Evolutionary conservation across 2,797 vertebrate genomes (phyloP).

Genomic region (Menidia menidia): DNA sequence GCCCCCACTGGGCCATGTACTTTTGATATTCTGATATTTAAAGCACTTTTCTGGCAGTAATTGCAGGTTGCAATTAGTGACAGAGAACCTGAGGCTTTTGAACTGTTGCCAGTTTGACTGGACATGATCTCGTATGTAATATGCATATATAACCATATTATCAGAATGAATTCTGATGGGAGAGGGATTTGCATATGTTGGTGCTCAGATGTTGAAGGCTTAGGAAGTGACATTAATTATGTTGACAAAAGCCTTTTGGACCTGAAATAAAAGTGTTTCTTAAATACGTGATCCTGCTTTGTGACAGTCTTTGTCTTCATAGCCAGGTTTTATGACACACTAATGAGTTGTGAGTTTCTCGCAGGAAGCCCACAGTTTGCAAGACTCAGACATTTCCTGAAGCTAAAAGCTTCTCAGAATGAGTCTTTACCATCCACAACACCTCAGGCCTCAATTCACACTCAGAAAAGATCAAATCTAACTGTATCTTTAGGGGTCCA

Average conservation of each 20-base stretch:
- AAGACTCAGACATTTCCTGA: too few relatives aligned
- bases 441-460: too few relatives aligned
- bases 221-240: slow-evolving; percentile 35
- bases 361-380: too few relatives aligned
- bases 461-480: too few relatives aligned
- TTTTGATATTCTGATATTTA: slow-evolving; percentile 10
- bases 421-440: too few relatives aligned
- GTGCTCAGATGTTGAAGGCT: slow-evolving; percentile 32
- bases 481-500: too few relatives aligned
- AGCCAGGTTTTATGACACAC: too few relatives aligned
- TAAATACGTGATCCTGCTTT: slow-evolving; percentile 27
- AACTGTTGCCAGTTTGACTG: slow-evolving; percentile 21
- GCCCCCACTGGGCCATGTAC: slow-evolving; percentile 17
- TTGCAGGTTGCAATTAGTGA: slow-evolving; percentile 42
- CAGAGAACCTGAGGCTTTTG: slow-evolving; percentile 32
- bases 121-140: slow-evolving; percentile 42
- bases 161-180: slow-evolving; percentile 42
- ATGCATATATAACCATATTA: slow-evolving; percentile 20
- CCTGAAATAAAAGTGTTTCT: slow-evolving; percentile 15
- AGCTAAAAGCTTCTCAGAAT: too few relatives aligned
- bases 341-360: too few relatives aligned
- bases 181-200: slow-evolving; percentile 49
- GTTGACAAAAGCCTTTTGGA: slow-evolving; percentile 15
- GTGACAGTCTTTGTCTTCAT: slow-evolving; percentile 3
- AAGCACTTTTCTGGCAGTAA: slow-evolving; percentile 29